These are phyloP conservation scores for Nasua narica DNA, from an alignment of 2,797 vertebrate genomes.

Conservation along the genomic window DNA sequence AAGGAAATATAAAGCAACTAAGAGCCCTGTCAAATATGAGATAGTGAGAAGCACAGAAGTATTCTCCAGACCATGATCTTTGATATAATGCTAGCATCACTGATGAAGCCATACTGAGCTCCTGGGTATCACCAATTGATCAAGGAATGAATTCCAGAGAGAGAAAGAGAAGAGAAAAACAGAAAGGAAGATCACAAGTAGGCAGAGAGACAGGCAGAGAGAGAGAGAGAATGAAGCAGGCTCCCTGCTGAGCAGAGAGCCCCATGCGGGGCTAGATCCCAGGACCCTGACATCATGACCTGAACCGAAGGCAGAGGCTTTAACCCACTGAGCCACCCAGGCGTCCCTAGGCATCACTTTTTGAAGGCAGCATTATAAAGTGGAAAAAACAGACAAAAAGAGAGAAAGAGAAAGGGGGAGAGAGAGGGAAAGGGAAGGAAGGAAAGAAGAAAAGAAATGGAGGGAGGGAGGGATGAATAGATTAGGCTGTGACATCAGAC, in stretches of 20 bases:
- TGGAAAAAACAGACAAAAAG: too few relatives aligned
- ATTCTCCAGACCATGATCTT: background rate
- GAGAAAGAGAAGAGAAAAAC: background rate
- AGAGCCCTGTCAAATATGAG: background rate
- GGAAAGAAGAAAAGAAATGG: background rate
- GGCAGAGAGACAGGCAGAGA: too few relatives aligned
- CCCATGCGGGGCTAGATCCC: too few relatives aligned
- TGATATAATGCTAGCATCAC: background rate
- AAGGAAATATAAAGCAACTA: background rate
- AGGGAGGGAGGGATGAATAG: background rate
- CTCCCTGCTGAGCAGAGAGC: too few relatives aligned
- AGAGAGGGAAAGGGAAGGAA: background rate
- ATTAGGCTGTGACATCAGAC: background rate
- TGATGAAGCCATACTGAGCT: background rate
- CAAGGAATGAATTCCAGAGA: background rate
- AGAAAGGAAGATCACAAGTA: background rate
- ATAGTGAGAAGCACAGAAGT: background rate
- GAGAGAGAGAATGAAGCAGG: too few relatives aligned
- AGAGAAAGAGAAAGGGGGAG: fast-evolving
- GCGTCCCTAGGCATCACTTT: background rate
- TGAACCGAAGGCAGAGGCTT: too few relatives aligned
- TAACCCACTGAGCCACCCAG: too few relatives aligned
- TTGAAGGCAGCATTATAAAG: background rate
- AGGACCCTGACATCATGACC: too few relatives aligned
- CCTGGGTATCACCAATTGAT: background rate